Conservation (phyloP, 1,140 invertebrate genomes). For the Ceratosolen solmsi region DNA sequence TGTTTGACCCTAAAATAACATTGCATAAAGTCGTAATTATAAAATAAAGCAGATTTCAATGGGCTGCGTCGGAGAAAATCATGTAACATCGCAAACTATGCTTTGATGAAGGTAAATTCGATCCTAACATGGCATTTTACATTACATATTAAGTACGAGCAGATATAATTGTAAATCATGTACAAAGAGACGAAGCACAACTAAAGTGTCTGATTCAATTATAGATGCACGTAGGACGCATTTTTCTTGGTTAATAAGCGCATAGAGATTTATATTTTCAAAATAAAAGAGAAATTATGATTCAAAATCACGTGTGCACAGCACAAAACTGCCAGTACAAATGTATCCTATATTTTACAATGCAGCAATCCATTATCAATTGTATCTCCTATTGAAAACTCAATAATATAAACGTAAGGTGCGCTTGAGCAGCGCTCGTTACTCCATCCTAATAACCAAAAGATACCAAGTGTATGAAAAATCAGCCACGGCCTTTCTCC, state of each 20-base stretch:
- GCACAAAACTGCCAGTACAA: neutral
- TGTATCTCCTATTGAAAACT: neutral
- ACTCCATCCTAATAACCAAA: neutral
- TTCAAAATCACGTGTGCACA: neutral
- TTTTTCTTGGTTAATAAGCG: neutral
- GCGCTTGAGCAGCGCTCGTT: neutral
- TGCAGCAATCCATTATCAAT: neutral
- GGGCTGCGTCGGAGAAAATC: too few species aligned
- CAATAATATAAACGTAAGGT: neutral
- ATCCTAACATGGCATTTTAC: neutral
- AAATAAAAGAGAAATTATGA: neutral
- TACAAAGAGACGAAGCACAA: neutral
- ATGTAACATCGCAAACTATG: too few species aligned
- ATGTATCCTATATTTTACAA: neutral
- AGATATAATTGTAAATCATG: neutral
- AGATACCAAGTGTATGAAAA: neutral
- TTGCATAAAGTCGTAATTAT: too few species aligned
- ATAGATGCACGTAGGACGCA: neutral
- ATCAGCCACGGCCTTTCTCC: neutral
- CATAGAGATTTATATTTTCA: neutral
- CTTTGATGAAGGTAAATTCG: too few species aligned
- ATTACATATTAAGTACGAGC: neutral
- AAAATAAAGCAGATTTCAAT: too few species aligned
- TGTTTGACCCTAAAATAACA: too few species aligned
- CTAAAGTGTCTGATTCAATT: neutral